Percentiles rank a stretch among this genome's conserved stretches.
Evolutionary conservation across 1,140 invertebrate species (phyloP).

Genomic region (Chymomyza costata): DNA sequence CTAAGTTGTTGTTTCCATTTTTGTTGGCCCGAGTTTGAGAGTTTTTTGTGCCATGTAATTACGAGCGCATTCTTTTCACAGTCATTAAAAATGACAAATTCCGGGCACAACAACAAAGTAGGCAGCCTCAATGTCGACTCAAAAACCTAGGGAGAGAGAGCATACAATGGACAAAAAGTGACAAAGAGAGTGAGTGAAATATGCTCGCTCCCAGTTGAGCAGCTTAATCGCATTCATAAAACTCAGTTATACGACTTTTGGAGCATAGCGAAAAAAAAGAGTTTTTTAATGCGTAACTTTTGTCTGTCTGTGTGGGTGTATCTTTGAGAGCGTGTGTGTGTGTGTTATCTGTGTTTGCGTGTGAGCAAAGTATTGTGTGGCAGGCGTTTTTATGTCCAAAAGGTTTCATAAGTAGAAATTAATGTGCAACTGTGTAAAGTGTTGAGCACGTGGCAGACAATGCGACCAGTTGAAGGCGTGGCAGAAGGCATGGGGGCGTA

Average conservation of each 20-base stretch:
- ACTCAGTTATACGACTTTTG: conserved; percentile 67
- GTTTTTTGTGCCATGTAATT: conserved; percentile 57
- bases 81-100: conserved; percentile 73
- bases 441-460: conserved; percentile 4
- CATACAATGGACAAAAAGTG: conserved; percentile 7
- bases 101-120: conserved; percentile 56
- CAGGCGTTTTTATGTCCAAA: conserved; percentile 43
- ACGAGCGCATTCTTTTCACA: conserved; percentile 67
- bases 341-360: conserved; percentile 1
- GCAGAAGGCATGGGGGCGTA: neutral
- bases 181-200: conserved; percentile 38
- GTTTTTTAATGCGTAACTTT: conserved; percentile 58
- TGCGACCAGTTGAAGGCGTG: neutral
- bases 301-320: conserved; percentile 1
- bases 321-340: conserved; percentile 1
- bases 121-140: too few relatives aligned
- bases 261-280: conserved; percentile 42
- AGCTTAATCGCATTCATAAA: conserved; percentile 71
- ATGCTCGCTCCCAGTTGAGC: conserved; percentile 66
- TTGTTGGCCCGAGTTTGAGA: too few relatives aligned
- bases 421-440: conserved; percentile 26
- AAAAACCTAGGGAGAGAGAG: conserved; percentile 1
- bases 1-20: conserved; percentile 30
- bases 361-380: conserved; percentile 20
- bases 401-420: conserved; percentile 50